Conservation (phyloP, 2,113 vertebrate species). For the Brachyhypopomus gauderio region DNA sequence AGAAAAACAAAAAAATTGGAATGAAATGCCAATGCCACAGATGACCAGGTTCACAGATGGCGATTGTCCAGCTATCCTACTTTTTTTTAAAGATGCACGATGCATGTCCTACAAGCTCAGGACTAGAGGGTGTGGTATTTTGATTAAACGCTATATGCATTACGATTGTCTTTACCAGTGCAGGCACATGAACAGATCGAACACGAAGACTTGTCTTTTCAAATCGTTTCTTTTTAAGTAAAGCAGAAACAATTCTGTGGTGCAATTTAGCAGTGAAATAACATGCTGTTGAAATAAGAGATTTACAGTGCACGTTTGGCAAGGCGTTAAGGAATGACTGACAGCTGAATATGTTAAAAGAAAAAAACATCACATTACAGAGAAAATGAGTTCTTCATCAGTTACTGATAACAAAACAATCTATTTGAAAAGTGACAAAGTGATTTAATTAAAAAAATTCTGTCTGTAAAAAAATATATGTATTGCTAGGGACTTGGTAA, state of each 20-base stretch:
- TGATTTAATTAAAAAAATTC: constrained; percentile 42
- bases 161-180: neutral
- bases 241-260: neutral
- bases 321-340: neutral
- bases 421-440: constrained; percentile 35
- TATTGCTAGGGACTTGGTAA: constrained; percentile 25
- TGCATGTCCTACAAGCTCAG: too few species aligned
- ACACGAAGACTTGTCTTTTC: neutral
- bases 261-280: neutral
- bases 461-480: constrained; percentile 52
- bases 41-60: neutral
- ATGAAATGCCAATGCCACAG: neutral
- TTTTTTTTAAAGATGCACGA: too few species aligned
- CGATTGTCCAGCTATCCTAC: too few species aligned
- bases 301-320: constrained; percentile 24
- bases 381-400: constrained; percentile 14
- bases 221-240: neutral
- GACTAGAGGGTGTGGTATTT: too few species aligned
- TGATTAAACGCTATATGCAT: neutral
- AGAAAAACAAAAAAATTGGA: neutral
- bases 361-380: constrained; percentile 1
- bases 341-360: neutral
- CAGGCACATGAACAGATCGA: neutral
- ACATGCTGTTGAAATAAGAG: constrained; percentile 1
- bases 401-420: constrained; percentile 7